phyloP scores from a whole-genome alignment of 2,888 invertebrate species.

The Drosophila yooni region DNA sequence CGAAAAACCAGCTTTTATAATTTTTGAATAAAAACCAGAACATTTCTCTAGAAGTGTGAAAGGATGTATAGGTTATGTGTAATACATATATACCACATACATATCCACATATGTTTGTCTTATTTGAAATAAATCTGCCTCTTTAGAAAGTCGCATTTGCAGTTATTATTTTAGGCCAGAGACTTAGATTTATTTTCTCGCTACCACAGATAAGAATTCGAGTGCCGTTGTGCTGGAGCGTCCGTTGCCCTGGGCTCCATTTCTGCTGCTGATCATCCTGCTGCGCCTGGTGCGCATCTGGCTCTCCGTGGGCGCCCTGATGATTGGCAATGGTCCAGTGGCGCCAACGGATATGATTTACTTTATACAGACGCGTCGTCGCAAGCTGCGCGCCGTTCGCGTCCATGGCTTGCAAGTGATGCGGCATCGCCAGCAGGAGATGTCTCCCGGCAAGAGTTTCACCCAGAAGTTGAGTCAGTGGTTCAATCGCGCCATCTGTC shows the following conservation, averaged over 20 bases:
- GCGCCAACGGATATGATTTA: slow-evolving; percentile 76
- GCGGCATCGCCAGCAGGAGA: slow-evolving; percentile 60
- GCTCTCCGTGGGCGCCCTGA: slow-evolving; percentile 73
- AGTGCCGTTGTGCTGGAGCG: slow-evolving; percentile 62
- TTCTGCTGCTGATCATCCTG: slow-evolving; percentile 78
- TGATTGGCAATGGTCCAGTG: slow-evolving; percentile 81
- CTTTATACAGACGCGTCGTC: slow-evolving; percentile 82
- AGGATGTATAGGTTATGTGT: neutral
- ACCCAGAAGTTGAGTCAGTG: slow-evolving; percentile 62
- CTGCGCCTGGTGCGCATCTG: slow-evolving; percentile 78
- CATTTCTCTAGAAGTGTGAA: neutral
- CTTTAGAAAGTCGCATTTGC: neutral
- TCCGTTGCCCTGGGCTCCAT: slow-evolving; percentile 83
- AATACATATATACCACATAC: neutral
- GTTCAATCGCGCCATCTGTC: slow-evolving; percentile 75
- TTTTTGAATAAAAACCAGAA: neutral
- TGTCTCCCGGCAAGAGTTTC: slow-evolving; percentile 38
- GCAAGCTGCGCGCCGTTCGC: slow-evolving; percentile 80
- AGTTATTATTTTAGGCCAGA: neutral
- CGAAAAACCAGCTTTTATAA: no score
- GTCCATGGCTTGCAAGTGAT: slow-evolving; percentile 75
- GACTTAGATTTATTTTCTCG: neutral
- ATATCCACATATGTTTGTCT: neutral
- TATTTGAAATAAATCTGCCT: neutral
- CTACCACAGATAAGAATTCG: slow-evolving; percentile 42